phyloP scores from a whole-genome alignment of 2,113 vertebrate species.

The Rhineura floridana region DNA sequence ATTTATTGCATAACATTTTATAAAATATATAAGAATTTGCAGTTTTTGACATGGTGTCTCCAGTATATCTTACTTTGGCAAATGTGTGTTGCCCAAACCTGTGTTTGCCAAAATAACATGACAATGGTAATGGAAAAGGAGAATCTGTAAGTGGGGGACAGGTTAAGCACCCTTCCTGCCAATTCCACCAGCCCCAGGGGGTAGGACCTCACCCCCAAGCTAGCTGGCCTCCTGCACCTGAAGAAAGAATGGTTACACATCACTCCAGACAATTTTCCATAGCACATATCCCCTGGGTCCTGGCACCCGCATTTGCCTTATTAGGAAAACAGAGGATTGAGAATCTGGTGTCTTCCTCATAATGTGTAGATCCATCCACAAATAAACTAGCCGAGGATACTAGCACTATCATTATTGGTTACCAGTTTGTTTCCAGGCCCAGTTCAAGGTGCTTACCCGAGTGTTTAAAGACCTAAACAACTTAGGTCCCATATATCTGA shows the following conservation, averaged over 20 bases:
- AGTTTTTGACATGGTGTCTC: not conserved
- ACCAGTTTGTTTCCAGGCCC: too few species aligned
- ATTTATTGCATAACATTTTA: not conserved
- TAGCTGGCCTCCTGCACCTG: too few species aligned
- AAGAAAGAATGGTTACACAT: too few species aligned
- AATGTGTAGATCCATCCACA: not conserved
- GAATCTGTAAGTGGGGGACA: not conserved
- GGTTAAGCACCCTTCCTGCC: rapidly evolving
- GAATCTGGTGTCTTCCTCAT: not conserved
- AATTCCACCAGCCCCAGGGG: too few species aligned
- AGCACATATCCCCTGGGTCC: not conserved
- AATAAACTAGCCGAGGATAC: not conserved
- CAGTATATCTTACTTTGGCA: not conserved
- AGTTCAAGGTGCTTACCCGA: too few species aligned
- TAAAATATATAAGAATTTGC: not conserved
- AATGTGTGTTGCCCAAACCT: not conserved
- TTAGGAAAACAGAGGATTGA: not conserved
- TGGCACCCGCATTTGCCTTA: not conserved
- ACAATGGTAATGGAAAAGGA: not conserved
- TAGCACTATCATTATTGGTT: too few species aligned
- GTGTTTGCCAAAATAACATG: not conserved
- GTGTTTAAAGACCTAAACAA: too few species aligned
- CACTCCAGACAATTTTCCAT: not conserved
- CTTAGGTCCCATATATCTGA: too few species aligned
- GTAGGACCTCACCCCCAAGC: too few species aligned